A percentile compares a stretch with the other conserved stretches of the same genome.
Conservation (phyloP, 2,113 vertebrate species). For the Cyanoderma ruficeps region DNA sequence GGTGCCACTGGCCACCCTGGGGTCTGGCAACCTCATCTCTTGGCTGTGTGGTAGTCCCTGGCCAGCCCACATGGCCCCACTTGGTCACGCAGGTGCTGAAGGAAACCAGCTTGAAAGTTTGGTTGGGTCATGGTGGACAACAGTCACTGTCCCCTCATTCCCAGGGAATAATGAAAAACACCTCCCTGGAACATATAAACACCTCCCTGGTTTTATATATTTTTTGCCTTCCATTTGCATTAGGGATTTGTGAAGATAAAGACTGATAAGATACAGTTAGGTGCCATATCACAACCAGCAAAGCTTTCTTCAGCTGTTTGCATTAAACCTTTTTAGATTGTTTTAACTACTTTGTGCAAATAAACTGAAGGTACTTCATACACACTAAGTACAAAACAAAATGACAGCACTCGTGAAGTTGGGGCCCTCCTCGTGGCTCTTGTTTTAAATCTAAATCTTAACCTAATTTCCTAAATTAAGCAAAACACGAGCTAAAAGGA, state of each 20-base stretch:
- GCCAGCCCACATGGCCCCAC: rapidly evolving
- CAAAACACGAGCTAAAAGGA: neutral
- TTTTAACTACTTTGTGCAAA: neutral
- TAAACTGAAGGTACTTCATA: neutral
- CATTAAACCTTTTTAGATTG: neutral
- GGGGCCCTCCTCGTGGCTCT: neutral
- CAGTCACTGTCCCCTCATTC: rapidly evolving
- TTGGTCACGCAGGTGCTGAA: neutral
- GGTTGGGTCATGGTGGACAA: neutral
- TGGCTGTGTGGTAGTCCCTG: no score
- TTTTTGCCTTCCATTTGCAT: neutral
- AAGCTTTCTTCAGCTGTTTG: neutral
- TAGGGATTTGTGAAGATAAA: neutral
- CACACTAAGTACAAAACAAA: neutral
- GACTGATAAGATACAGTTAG: neutral
- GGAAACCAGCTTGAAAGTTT: neutral
- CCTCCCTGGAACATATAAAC: neutral
- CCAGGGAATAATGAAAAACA: neutral
- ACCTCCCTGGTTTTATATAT: neutral
- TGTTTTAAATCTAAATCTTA: neutral
- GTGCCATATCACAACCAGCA: neutral
- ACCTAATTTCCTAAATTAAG: neutral
- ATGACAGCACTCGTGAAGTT: neutral
- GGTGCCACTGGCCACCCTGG: neutral
- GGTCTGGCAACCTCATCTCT: neutral